Percentiles rank a stretch among this genome's conserved stretches.
Conservation (phyloP, 2,113 vertebrate genomes). For the Apistogramma diplotaenia region DNA sequence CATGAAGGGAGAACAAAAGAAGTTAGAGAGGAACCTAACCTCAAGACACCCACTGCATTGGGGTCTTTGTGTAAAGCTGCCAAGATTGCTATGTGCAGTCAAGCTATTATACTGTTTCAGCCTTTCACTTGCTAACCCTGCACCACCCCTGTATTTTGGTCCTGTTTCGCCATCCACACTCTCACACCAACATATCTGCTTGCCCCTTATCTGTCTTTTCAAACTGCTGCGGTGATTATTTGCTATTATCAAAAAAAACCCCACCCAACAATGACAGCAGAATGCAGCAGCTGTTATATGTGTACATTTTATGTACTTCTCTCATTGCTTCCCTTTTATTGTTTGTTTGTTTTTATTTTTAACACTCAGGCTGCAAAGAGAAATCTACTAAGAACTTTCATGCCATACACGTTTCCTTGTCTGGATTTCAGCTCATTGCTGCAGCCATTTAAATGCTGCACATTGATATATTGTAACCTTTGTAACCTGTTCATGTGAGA, state of each 20-base stretch:
- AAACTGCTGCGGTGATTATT: not conserved
- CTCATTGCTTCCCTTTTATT: not conserved
- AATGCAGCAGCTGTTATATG: not conserved
- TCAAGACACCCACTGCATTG: slow-evolving; percentile 40
- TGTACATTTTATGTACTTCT: not conserved
- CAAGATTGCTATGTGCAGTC: slow-evolving; percentile 30
- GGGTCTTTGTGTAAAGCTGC: slow-evolving; percentile 45
- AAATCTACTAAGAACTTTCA: not conserved
- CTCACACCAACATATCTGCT: not conserved
- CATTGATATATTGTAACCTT: not conserved
- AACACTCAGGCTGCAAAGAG: too few species aligned
- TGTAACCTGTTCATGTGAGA: not conserved
- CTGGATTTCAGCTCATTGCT: not conserved
- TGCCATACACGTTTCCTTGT: not conserved
- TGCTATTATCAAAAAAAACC: not conserved
- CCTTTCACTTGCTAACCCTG: not conserved
- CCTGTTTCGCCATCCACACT: not conserved
- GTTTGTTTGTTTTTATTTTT: too few species aligned
- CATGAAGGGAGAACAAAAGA: slow-evolving; percentile 15
- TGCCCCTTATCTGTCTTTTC: not conserved
- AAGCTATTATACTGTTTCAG: slow-evolving; percentile 19
- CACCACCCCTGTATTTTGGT: not conserved
- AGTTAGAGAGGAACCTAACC: slow-evolving; percentile 12
- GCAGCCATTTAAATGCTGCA: not conserved
- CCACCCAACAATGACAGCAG: not conserved